Evolutionary conservation across 2,113 vertebrate species (phyloP).

Genomic region (Macrotus californicus): DNA sequence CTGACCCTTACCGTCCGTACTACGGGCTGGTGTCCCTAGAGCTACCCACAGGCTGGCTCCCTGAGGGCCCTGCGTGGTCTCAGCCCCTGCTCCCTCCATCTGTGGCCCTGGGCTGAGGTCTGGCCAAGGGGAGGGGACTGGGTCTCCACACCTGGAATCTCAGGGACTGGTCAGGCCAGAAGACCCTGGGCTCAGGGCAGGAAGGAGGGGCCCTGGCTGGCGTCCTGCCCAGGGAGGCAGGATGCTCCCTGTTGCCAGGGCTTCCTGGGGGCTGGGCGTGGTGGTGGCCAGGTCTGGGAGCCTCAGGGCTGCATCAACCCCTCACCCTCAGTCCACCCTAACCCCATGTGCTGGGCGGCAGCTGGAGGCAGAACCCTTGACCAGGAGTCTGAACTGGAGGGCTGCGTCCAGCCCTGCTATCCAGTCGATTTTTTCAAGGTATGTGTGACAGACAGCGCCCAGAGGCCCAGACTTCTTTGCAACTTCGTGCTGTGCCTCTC

Average conservation of each 20-base stretch:
- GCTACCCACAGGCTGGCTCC: background rate
- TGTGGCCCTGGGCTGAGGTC: background rate
- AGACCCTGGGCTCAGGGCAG: background rate
- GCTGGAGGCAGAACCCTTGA: too few species aligned
- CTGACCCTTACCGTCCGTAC: background rate
- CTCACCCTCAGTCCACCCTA: background rate
- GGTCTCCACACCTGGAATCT: background rate
- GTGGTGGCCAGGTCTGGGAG: background rate
- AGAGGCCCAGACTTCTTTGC: background rate
- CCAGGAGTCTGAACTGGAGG: background rate
- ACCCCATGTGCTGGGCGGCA: background rate
- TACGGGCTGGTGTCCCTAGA: background rate
- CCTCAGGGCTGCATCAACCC: background rate
- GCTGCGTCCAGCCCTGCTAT: background rate
- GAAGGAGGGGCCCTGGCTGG: background rate
- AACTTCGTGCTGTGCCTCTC: background rate
- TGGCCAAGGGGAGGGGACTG: too few species aligned
- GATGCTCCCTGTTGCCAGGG: background rate
- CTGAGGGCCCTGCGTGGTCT: too few species aligned
- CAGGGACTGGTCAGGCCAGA: accelerated
- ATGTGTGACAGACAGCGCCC: background rate
- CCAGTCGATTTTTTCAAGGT: background rate
- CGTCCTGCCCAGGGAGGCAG: background rate
- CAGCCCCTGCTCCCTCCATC: background rate
- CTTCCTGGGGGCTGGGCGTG: background rate